Evolutionary conservation across 2,888 invertebrate species (phyloP), one percentile per base, ranked within the genome.

Genomic region (Stenodema calcarata): DNA sequence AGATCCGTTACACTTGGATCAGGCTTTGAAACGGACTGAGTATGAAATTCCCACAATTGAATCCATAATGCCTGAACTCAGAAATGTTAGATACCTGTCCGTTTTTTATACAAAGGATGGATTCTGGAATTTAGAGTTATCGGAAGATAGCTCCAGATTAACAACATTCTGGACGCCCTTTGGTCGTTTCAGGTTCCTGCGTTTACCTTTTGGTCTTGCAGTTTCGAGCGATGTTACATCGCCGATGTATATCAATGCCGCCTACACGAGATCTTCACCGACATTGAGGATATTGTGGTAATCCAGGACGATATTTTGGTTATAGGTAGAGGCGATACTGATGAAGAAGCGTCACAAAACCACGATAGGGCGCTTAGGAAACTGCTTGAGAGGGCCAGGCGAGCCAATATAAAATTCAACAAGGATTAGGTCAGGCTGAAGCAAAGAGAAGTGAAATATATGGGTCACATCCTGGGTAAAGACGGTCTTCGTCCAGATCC

Each of bases 121-220:
- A 14, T 90, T 90, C 88, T 90, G 89, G 88, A 89, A 89, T 62
- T 87, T 90, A 0, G 84, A 86, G 86, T 83, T 89, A 7, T 87
- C 89, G 87, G 86, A 87, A 75, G 69, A 35, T 41, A 76, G 76
- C 16, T 76, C 76, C 41, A 35, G 12, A 41, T 16, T 76, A 16
- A 41, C 76, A n/a, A 76, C 76, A 18, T 89, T 89, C 82, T 86
- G 86, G 27, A 89, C 89, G 7, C 88, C 88, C 9, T 89, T 87
- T 88, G 89, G 89, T 11, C 44, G 88, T 62, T 89, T 76, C 16
- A 27, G 76, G 6, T 70, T 28, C 12, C 14, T 30, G 0, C 23
- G 80, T 9, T 23, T 80, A 0, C 80, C 50, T 11, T 80, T 80
- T 47, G 47, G 47, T 0, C 7, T 28, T 0, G 44, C 18, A 0